phyloP scores from a whole-genome alignment of 1,140 invertebrate genomes.

The Drosophila rufa region DNA sequence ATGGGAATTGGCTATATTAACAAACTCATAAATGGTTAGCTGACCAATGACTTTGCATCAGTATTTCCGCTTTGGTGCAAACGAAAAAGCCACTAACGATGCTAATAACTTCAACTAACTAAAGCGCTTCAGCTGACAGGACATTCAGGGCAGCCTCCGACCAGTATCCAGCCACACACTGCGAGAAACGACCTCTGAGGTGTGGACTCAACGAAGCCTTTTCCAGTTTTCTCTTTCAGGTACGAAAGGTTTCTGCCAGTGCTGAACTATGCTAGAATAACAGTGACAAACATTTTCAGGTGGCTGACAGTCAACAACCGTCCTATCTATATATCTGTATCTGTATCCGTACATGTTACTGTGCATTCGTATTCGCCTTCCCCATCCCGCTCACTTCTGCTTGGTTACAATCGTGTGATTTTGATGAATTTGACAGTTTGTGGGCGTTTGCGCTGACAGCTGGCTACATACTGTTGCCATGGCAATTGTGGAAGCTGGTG shows the following conservation, averaged over 20 bases:
- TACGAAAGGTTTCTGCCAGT: not conserved
- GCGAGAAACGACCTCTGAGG: constrained; percentile 11
- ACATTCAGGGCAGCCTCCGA: constrained; percentile 32
- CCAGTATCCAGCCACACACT: constrained; percentile 26
- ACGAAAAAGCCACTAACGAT: constrained; percentile 80
- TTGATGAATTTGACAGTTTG: constrained; percentile 84
- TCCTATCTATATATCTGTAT: constrained; percentile 51
- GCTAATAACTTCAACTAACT: constrained; percentile 81
- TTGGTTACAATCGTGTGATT: constrained; percentile 79
- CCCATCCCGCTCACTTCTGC: not conserved
- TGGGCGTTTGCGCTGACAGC: constrained; percentile 84
- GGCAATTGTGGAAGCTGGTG: constrained; percentile 38
- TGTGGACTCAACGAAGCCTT: not conserved
- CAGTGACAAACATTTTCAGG: constrained; percentile 66
- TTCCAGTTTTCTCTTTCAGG: not conserved
- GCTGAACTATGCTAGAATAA: constrained; percentile 43
- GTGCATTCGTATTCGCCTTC: constrained; percentile 3
- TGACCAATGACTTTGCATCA: constrained; percentile 69
- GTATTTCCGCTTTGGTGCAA: constrained; percentile 74
- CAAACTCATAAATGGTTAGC: constrained; percentile 54
- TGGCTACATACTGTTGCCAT: constrained; percentile 69
- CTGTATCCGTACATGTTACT: constrained; percentile 16
- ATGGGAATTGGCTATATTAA: constrained; percentile 25
- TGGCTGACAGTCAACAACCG: constrained; percentile 71
- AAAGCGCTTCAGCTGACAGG: constrained; percentile 71